Conservation (phyloP, 2,888 invertebrate genomes). For the Thereva unica region DNA sequence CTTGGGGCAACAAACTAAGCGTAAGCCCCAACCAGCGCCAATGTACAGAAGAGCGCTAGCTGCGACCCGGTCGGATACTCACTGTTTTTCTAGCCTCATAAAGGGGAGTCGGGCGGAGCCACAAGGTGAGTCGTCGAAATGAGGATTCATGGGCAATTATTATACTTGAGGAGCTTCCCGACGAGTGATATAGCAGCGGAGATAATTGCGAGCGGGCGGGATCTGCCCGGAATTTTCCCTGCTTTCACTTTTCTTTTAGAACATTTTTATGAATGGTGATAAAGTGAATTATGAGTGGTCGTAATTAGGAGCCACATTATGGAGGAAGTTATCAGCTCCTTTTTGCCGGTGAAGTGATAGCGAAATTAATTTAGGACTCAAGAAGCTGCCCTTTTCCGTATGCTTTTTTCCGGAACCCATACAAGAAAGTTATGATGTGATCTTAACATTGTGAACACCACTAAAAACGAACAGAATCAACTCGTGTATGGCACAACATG, state of each 20-base stretch:
- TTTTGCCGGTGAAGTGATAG: conserved; percentile 21
- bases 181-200: conserved; percentile 29
- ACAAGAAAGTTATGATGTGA: neutral
- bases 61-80: neutral
- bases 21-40: too few relatives aligned
- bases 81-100: conserved; percentile 6
- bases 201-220: conserved; percentile 25
- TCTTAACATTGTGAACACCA: too few relatives aligned
- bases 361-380: conserved; percentile 28
- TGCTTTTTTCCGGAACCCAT: too few relatives aligned
- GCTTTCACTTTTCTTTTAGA: conserved; percentile 30
- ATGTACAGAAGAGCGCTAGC: too few relatives aligned
- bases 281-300: conserved; percentile 33
- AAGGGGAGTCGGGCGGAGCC: neutral
- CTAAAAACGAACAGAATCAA: too few relatives aligned
- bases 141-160: conserved; percentile 35
- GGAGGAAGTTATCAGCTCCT: conserved; percentile 22
- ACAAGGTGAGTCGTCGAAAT: conserved; percentile 19
- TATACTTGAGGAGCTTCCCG: conserved; percentile 12
- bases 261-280: conserved; percentile 33
- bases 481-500: too few relatives aligned
- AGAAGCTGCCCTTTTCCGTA: too few relatives aligned
- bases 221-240: neutral
- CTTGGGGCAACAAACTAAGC: too few relatives aligned
- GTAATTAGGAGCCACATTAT: conserved; percentile 31